Conservation (phyloP, 1,140 invertebrate genomes). For the Drosophila ficusphila region DNA sequence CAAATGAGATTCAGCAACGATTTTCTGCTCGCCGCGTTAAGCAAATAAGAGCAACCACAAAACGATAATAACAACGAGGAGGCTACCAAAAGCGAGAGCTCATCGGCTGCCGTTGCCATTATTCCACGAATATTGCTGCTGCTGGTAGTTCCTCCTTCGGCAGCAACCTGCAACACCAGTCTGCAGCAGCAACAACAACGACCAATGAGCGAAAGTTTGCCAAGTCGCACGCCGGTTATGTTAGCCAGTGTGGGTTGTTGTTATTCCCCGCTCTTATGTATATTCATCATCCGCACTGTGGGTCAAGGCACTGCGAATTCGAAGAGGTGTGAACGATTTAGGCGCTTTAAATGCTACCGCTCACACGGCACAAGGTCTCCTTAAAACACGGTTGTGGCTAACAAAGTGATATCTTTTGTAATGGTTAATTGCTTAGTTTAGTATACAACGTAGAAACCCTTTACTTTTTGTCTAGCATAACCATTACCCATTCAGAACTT, state of each 20-base stretch:
- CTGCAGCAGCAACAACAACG: conserved; percentile 1
- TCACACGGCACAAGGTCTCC: conserved; percentile 7
- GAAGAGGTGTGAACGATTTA: background rate
- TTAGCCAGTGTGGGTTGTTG: conserved; percentile 60
- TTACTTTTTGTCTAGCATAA: too few relatives aligned
- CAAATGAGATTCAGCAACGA: conserved; percentile 43
- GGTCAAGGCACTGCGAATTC: conserved; percentile 10
- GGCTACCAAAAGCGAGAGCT: background rate
- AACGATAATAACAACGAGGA: conserved; percentile 40
- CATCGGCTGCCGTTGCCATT: background rate
- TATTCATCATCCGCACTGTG: conserved; percentile 43
- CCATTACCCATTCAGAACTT: too few relatives aligned
- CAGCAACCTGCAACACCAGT: conserved; percentile 11
- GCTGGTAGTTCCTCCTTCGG: background rate
- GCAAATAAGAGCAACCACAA: conserved; percentile 33
- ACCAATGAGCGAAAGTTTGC: conserved; percentile 59
- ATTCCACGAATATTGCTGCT: background rate
- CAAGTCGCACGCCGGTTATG: conserved; percentile 33
- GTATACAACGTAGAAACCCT: too few relatives aligned
- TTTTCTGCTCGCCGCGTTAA: conserved; percentile 30
- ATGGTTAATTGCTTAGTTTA: too few relatives aligned
- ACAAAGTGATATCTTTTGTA: too few relatives aligned
- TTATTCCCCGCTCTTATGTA: background rate
- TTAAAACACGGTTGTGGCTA: background rate
- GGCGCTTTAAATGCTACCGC: conserved; percentile 19